Evolutionary conservation across 2,113 vertebrate genomes (phyloP).

Genomic region (Amblyopsis rosae): DNA sequence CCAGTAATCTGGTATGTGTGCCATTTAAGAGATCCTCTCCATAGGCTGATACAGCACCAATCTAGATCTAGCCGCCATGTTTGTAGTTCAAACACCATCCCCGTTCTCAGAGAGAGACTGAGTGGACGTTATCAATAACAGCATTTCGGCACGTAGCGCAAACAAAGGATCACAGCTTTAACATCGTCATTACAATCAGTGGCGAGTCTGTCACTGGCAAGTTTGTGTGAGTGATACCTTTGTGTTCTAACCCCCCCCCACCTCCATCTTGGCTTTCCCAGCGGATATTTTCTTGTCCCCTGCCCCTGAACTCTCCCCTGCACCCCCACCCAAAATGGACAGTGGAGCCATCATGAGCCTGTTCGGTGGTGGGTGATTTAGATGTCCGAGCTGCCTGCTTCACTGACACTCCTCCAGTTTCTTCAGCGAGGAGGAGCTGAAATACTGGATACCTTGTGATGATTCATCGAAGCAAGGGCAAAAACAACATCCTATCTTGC

Average conservation of each 20-base stretch:
- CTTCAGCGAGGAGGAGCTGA: constrained; percentile 17
- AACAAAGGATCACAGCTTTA: too few species aligned
- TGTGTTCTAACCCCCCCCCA: constrained; percentile 8
- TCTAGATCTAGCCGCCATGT: background rate
- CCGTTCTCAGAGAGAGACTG: too few species aligned
- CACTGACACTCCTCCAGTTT: constrained; percentile 16
- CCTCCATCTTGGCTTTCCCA: constrained; percentile 76
- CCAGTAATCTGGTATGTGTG: background rate
- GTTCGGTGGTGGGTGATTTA: constrained; percentile 93
- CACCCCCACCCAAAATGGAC: constrained; percentile 87
- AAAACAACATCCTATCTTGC: too few species aligned
- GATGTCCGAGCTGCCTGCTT: constrained; percentile 18
- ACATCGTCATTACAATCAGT: too few species aligned
- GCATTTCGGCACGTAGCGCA: too few species aligned
- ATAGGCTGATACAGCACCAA: background rate
- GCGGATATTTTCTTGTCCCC: constrained; percentile 88
- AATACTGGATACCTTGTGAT: background rate
- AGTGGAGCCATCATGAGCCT: constrained; percentile 89
- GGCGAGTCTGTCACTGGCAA: too few species aligned
- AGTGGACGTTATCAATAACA: too few species aligned
- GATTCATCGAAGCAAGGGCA: too few species aligned
- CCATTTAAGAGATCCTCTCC: background rate
- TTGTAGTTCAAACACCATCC: too few species aligned
- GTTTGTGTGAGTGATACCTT: too few species aligned
- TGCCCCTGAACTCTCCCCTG: constrained; percentile 80